phyloP scores from a whole-genome alignment of 2,888 invertebrate genomes.

The Drosophila prostipennis region DNA sequence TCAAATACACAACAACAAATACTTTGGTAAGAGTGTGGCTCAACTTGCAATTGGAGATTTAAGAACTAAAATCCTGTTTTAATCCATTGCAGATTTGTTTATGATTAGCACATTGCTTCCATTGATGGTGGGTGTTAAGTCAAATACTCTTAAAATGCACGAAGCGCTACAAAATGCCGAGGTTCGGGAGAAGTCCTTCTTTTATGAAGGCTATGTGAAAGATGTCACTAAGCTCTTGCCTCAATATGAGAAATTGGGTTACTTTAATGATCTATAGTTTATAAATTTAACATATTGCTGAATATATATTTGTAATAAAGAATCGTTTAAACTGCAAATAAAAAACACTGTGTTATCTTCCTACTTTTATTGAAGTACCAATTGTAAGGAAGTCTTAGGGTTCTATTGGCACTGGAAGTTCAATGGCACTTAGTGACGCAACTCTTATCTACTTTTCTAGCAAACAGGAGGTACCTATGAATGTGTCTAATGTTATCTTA shows the following conservation, averaged over 20 bases:
- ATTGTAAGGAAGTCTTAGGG: not conserved
- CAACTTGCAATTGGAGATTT: rapidly evolving
- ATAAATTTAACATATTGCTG: no score
- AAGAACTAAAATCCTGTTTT: no score
- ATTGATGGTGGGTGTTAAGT: constrained; percentile 19
- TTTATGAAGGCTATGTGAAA: constrained; percentile 15
- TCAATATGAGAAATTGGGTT: constrained; percentile 40
- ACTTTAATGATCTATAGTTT: constrained; percentile 36
- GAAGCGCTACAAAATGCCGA: constrained; percentile 24
- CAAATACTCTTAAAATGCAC: constrained; percentile 4
- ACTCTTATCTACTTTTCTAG: not conserved
- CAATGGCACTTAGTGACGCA: not conserved
- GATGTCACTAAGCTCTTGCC: constrained; percentile 39
- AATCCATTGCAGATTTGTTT: constrained; percentile 30
- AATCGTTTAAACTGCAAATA: not conserved
- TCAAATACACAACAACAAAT: constrained; percentile 50
- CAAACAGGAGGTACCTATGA: no score
- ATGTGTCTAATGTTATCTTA: no score
- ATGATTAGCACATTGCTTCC: constrained; percentile 36
- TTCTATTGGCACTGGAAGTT: not conserved
- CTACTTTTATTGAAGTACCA: not conserved
- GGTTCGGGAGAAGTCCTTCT: constrained; percentile 24
- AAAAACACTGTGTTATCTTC: not conserved
- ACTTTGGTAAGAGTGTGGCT: constrained; percentile 52
- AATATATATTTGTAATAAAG: not conserved